Conservation (phyloP, 1,140 invertebrate genomes). For the Diachasma alloeum region DNA sequence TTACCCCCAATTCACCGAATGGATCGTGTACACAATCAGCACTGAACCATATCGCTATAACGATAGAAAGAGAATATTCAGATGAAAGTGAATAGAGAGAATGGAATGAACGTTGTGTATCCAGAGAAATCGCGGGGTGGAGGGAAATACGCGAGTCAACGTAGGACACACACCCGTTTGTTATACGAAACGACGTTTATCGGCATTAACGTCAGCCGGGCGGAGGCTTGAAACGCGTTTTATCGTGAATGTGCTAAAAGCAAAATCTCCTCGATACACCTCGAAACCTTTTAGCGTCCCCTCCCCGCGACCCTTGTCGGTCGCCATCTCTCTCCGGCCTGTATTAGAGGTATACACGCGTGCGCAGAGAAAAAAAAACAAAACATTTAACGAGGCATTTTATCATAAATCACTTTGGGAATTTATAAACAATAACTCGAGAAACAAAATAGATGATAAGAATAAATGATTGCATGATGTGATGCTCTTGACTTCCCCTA, state of each 20-base stretch:
- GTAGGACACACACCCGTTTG: constrained; percentile 42
- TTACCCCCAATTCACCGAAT: too few relatives aligned
- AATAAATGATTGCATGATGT: too few relatives aligned
- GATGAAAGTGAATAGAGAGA: neutral
- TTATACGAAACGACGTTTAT: constrained; percentile 52
- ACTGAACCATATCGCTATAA: neutral
- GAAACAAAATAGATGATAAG: too few relatives aligned
- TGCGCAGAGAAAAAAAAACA: neutral
- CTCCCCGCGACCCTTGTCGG: constrained; percentile 12
- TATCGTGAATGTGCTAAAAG: constrained; percentile 65
- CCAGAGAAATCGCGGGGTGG: neutral
- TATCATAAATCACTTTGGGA: neutral
- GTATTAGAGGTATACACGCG: neutral
- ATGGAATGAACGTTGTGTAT: neutral
- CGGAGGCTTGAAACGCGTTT: constrained; percentile 52
- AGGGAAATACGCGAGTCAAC: neutral
- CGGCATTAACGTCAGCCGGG: constrained; percentile 49
- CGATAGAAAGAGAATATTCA: neutral
- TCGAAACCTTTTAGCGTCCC: constrained; percentile 64
- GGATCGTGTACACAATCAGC: neutral
- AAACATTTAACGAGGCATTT: neutral
- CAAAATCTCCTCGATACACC: constrained; percentile 64
- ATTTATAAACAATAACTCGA: too few relatives aligned
- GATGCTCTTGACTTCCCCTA: too few relatives aligned
- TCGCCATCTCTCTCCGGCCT: neutral